Percentiles rank a stretch among this genome's conserved stretches.
phyloP scores from a whole-genome alignment of 92 coral and sea anemone genomes.

The Parazoanthus atlanticus region DNA sequence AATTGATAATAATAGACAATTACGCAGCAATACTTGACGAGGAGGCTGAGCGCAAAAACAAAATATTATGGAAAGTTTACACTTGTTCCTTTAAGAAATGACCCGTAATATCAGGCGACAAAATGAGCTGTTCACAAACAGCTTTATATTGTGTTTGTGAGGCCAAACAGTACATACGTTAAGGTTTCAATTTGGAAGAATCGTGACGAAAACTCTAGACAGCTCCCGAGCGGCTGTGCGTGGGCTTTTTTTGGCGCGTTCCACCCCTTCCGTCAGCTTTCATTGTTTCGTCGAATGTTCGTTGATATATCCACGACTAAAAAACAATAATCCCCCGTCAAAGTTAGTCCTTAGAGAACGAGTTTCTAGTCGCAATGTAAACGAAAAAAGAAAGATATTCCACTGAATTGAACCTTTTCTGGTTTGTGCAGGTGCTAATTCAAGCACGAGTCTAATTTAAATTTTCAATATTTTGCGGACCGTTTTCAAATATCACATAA shows the following conservation, averaged over 20 bases:
- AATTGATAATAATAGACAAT: background rate
- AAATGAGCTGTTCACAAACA: background rate
- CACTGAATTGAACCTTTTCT: background rate
- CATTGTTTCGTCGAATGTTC: conserved; percentile 49
- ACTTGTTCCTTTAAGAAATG: background rate
- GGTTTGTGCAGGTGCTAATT: conserved; percentile 34
- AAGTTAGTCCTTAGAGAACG: background rate
- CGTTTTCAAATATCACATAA: conserved; percentile 47
- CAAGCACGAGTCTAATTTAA: conserved; percentile 39
- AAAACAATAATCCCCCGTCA: conserved; percentile 20
- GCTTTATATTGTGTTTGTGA: background rate
- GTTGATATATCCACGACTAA: conserved; percentile 18
- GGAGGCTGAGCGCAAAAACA: background rate
- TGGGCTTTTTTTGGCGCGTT: conserved; percentile 24
- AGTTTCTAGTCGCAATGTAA: background rate
- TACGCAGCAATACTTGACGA: conserved; percentile 3
- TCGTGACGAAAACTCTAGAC: conserved; percentile 32
- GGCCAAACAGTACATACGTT: background rate
- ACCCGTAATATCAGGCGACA: background rate
- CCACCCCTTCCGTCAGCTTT: conserved; percentile 75
- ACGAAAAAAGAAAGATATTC: background rate
- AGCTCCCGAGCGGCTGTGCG: conserved; percentile 27
- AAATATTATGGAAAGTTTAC: background rate
- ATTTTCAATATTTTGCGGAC: conserved; percentile 38
- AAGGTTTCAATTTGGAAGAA: background rate